These are phyloP conservation scores for Clarias platycephalus DNA, from an alignment of 2,797 vertebrate genomes.

Conservation along the genomic window DNA sequence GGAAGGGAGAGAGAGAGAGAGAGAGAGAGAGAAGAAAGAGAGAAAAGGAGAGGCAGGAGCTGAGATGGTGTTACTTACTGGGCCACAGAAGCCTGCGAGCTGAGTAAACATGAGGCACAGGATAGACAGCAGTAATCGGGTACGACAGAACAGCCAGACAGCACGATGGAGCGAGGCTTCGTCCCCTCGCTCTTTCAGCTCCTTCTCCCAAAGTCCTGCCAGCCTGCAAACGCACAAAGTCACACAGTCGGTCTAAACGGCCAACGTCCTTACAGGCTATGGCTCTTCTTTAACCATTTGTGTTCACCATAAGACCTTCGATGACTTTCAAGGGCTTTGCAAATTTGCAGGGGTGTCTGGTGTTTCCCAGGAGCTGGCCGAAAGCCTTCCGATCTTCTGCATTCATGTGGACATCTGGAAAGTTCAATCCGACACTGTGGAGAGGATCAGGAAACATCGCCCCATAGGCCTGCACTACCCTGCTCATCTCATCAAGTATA, in stretches of 20 bases:
- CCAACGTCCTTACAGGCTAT: not conserved
- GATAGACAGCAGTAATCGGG: slow-evolving; percentile 88
- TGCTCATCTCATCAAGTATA: too few species aligned
- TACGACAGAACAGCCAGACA: slow-evolving; percentile 89
- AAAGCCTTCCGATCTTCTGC: too few species aligned
- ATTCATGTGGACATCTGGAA: too few species aligned
- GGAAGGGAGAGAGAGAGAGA: slow-evolving; percentile 47
- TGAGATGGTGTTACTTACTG: slow-evolving; percentile 83
- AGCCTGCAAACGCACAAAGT: slow-evolving; percentile 68
- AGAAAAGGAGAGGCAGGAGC: slow-evolving; percentile 41
- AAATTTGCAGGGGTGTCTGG: not conserved
- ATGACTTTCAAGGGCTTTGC: not conserved
- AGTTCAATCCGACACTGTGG: too few species aligned
- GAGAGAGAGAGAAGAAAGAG: slow-evolving; percentile 47
- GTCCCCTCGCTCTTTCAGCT: slow-evolving; percentile 75
- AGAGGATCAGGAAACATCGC: too few species aligned
- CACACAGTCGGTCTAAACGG: not conserved
- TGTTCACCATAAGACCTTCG: not conserved
- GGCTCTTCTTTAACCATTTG: not conserved
- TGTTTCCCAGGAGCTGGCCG: too few species aligned
- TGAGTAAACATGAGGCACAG: slow-evolving; percentile 90
- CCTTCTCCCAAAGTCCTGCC: slow-evolving; percentile 86
- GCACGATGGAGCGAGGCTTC: slow-evolving; percentile 81
- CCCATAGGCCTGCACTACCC: too few species aligned
- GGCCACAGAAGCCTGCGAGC: slow-evolving; percentile 90